Conservation (phyloP, 2,113 vertebrate species). For the Circaetus cinerascens region DNA sequence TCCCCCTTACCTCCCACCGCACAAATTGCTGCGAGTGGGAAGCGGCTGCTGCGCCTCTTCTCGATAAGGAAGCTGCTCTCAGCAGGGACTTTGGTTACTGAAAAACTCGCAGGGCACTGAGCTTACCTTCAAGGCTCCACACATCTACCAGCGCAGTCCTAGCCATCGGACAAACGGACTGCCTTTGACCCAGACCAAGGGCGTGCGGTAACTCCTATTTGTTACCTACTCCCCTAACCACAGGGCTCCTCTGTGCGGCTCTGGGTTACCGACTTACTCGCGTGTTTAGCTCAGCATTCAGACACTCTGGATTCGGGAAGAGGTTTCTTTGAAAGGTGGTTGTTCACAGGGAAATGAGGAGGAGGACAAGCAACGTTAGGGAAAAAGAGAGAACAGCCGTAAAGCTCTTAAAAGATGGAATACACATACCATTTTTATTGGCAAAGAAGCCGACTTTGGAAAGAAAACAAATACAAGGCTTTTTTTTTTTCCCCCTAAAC, state of each 20-base stretch:
- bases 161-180: accelerated
- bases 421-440: slow-evolving; percentile 50
- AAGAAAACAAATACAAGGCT: slow-evolving; percentile 62
- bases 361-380: not conserved
- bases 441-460: not conserved
- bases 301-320: not conserved
- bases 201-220: accelerated
- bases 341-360: not conserved
- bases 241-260: not conserved
- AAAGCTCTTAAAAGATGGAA: not conserved
- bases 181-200: not conserved
- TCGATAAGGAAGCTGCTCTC: too few relatives aligned
- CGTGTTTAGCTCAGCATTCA: accelerated
- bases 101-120: accelerated
- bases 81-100: not conserved
- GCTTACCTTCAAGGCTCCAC: not conserved
- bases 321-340: not conserved
- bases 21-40: not conserved
- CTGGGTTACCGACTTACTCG: accelerated
- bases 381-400: not conserved
- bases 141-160: accelerated
- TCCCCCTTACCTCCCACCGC: accelerated
- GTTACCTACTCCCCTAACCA: too few relatives aligned
- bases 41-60: not conserved
- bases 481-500: not conserved